Base-by-base conservation (phyloP, 2,113 vertebrate genomes). In the Coptodon rendalli region DNA sequence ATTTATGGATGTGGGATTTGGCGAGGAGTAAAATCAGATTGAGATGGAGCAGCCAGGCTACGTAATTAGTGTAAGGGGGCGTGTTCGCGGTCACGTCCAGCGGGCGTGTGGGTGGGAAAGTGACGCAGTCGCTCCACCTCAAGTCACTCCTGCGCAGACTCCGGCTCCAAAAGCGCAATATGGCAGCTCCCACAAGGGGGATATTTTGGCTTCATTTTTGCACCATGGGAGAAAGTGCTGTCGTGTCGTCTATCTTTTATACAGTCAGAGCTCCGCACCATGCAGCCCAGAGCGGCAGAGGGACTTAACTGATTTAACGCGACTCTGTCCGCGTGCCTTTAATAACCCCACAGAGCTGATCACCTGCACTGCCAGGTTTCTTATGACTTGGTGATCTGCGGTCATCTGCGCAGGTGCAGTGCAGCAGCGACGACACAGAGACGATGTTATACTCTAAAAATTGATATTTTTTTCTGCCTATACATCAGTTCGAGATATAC, bases 401-500 rank as follows among this genome's bases (percentile, higher is more conserved):
- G 22, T 61, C 1, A n/a, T 63, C n/a, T 52, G 45, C 54, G 76
- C 85, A 84, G 50, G 54, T 17, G 50, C 84, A 50, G n/a, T 13
- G 1, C 40, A 63, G 10, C 9, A 40, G 43, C 40, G 66, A 40
- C 43, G 12, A 19, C 36, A 5, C 17, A 13, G 4, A 71, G 63
- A 76, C 27, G 9, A 7, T 13, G 13, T 73, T 27, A 48, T 4
- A 1, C 6, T 38, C 4, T n/a, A 59, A 45, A 48, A 36, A 68
- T 7, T 9, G 2, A 17, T 29, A 17, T 19, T 76, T 29, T 17
- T 48, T 7, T 45, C 43, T 50, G 43, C 27, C 17, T 8, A 7
- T 48, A 29, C 16, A 19, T 16, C 43, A 76, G 24, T 76, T 17
- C 0, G 16, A 76, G 1, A 48, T 7, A 45, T 14, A 71, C 1